A percentile compares a stretch with the other conserved stretches of the same genome.
phyloP scores from a whole-genome alignment of 1,140 invertebrate species.

The Brachionus plicatilis region DNA sequence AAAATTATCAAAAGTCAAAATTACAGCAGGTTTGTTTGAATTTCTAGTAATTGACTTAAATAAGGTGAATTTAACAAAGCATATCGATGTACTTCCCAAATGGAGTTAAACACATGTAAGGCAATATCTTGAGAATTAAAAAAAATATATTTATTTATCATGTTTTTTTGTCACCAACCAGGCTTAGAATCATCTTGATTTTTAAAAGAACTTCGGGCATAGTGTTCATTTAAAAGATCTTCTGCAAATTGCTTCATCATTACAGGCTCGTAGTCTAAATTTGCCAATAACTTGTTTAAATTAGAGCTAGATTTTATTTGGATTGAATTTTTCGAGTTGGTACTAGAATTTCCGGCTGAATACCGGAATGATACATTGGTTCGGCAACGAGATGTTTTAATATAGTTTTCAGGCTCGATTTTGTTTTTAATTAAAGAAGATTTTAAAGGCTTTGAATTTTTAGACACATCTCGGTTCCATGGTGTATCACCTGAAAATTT shows the following conservation, averaged over 20 bases:
- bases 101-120: conserved; percentile 8
- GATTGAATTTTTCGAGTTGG: not conserved
- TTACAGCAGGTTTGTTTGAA: not conserved
- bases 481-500: not conserved
- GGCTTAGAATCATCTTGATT: not conserved
- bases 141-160: not conserved
- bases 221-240: conserved; percentile 7
- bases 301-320: not conserved
- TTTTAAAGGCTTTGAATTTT: not conserved
- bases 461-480: not conserved
- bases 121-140: not conserved
- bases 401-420: not conserved
- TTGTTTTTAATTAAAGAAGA: conserved; percentile 1
- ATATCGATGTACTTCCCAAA: conserved; percentile 1
- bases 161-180: not conserved
- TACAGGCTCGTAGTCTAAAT: not conserved
- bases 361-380: not conserved
- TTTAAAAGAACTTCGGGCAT: not conserved
- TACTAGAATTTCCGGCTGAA: not conserved
- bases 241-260: conserved; percentile 4
- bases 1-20: not conserved
- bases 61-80: conserved; percentile 8
- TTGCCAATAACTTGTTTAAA: not conserved
- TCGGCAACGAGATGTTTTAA: not conserved
- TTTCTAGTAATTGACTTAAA: conserved; percentile 14